These are phyloP conservation scores for Drosophila albomicans DNA, from an alignment of 1,140 invertebrate species.

Conservation along the genomic window DNA sequence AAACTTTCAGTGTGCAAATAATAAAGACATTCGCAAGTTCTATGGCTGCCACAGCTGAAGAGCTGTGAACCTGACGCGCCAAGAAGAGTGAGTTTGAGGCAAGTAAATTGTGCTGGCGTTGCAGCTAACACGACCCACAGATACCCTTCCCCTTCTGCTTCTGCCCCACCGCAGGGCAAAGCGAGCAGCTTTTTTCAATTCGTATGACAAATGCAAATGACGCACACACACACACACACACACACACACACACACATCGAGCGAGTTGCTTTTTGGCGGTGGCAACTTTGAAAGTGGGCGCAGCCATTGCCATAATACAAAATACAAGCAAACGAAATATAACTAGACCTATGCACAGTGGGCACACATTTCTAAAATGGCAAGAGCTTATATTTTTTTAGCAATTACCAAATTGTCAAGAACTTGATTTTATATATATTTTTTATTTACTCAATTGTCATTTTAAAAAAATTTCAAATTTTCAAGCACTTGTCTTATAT, in stretches of 20 bases:
- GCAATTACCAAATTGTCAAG: too few species aligned
- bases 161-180: too few species aligned
- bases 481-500: too few species aligned
- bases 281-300: conserved; percentile 51
- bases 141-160: neutral
- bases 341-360: conserved; percentile 32
- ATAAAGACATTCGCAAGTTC: conserved; percentile 60
- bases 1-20: conserved; percentile 64
- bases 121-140: conserved; percentile 9
- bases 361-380: neutral
- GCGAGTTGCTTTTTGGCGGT: conserved; percentile 31
- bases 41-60: neutral
- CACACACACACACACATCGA: too few species aligned
- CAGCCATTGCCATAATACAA: conserved; percentile 18
- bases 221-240: conserved; percentile 29
- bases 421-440: too few species aligned
- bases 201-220: conserved; percentile 76
- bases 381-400: too few species aligned
- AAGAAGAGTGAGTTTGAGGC: neutral
- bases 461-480: too few species aligned
- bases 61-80: neutral
- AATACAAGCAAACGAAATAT: conserved; percentile 5
- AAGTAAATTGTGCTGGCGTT: conserved; percentile 39
- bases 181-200: conserved; percentile 48
- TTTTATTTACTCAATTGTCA: too few species aligned